Evolutionary conservation across 2,113 vertebrate species (phyloP), one percentile per base, ranked within the genome.

Genomic region (Lepus americanus): DNA sequence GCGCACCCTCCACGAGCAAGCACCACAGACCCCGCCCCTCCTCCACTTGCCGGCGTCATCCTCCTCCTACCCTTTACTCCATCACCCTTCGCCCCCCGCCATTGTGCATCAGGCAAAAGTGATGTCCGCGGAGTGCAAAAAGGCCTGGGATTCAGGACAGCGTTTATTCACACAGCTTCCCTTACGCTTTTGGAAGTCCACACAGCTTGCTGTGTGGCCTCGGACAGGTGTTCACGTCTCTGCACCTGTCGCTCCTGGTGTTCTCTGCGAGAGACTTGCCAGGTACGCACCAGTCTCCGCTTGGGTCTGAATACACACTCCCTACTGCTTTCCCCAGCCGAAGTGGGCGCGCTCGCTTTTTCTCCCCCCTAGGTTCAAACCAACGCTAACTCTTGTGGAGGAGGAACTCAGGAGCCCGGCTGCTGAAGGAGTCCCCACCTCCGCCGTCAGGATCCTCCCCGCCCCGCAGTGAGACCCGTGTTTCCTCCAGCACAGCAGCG

Each of bases 51-150:
- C 10, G 5, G 13, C 22, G 22, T 3, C 19, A 12, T 14, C 19
- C 31, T 13, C 14, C 29, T 72, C 36, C 25, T 19, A 0, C 1
- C 23, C 4, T 29, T 3, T 0, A 9, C 3, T 6, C 9, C 27
- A 59, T 27, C 31, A 51, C 6, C 49, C 31, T 61, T 67, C 29
- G 49, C 10, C 2, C 8, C 74, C 11, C 4, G 4, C 7, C 22
- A 10, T 1, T 59, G 63, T 64, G 13, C 20, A 66, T 14, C 55
- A 31, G 66, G 31, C 33, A 59, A 79, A 74, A 64, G 33, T 31
- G 2, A 44, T 29, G 23, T 33, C 29, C 36, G 36, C n/a, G 10
- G 29, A 13, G 67, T 2, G 51, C n/a, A 22, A n/a, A 22, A 31
- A 86, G 33, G 16, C 6, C 64, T 84, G 53, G 39, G 44, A 27